Conservation (phyloP, 2,113 vertebrate genomes). For the Pedetes capensis region DNA sequence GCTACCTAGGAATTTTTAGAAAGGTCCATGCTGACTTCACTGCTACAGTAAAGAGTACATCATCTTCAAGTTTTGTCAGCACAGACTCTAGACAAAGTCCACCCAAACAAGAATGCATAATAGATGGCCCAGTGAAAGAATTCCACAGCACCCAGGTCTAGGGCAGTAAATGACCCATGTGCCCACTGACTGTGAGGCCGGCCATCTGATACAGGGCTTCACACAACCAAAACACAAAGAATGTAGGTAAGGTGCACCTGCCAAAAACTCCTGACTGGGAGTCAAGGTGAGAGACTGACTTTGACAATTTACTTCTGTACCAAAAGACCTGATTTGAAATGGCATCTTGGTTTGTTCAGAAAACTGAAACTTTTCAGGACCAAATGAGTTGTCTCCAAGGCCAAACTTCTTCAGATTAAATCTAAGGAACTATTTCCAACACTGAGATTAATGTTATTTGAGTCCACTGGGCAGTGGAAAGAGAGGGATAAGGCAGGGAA, state of each 20-base stretch:
- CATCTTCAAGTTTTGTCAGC: neutral
- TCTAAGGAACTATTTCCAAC: neutral
- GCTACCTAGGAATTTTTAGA: neutral
- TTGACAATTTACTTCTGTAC: neutral
- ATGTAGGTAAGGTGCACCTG: neutral
- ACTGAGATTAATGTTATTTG: neutral
- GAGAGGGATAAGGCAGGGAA: neutral
- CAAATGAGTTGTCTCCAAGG: neutral
- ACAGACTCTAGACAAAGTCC: neutral
- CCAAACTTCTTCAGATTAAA: neutral
- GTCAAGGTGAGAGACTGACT: neutral
- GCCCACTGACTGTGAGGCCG: neutral
- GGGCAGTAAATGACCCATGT: neutral
- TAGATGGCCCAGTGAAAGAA: neutral
- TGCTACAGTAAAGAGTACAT: neutral
- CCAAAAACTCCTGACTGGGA: neutral
- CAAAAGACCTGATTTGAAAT: neutral
- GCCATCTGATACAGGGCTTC: neutral
- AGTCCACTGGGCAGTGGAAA: neutral
- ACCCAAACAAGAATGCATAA: neutral
- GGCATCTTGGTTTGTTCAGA: neutral
- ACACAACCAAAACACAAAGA: accelerated
- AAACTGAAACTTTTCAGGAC: neutral
- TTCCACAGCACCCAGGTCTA: neutral
- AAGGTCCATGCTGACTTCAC: neutral